phyloP scores from a whole-genome alignment of 2,113 vertebrate species.

The Uropsilus gracilis region DNA sequence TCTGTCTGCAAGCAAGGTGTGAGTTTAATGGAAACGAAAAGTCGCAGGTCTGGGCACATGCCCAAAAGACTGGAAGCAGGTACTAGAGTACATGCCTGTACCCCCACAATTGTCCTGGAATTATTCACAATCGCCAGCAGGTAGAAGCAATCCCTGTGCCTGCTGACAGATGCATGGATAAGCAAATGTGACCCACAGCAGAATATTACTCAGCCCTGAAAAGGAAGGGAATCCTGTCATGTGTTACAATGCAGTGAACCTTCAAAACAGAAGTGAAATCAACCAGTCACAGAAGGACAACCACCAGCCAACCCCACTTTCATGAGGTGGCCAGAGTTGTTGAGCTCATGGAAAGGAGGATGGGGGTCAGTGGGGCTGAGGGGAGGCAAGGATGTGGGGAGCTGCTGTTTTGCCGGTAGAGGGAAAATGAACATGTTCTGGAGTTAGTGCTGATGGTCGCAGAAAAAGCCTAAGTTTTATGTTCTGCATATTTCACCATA shows the following conservation, averaged over 20 bases:
- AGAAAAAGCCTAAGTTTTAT: not conserved
- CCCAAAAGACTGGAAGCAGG: not conserved
- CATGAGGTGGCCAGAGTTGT: not conserved
- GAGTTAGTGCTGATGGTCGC: not conserved
- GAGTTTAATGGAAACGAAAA: slow-evolving; percentile 75
- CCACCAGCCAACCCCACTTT: not conserved
- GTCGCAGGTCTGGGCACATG: not conserved
- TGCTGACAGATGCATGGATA: not conserved
- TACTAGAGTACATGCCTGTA: not conserved
- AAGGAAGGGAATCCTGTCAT: not conserved
- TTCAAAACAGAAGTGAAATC: not conserved
- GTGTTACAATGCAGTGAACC: not conserved
- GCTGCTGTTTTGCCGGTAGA: no score
- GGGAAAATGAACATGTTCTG: not conserved
- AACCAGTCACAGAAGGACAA: not conserved
- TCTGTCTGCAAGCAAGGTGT: slow-evolving; percentile 74
- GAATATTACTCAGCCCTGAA: not conserved
- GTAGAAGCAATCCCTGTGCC: not conserved
- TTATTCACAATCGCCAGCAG: not conserved
- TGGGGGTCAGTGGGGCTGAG: fast-evolving
- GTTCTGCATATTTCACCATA: not conserved
- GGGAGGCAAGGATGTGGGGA: fast-evolving
- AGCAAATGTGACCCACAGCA: fast-evolving
- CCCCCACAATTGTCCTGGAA: no score
- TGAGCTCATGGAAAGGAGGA: not conserved